Conservation (phyloP, 2,113 vertebrate species). For the Rhabdomys dilectus region DNA sequence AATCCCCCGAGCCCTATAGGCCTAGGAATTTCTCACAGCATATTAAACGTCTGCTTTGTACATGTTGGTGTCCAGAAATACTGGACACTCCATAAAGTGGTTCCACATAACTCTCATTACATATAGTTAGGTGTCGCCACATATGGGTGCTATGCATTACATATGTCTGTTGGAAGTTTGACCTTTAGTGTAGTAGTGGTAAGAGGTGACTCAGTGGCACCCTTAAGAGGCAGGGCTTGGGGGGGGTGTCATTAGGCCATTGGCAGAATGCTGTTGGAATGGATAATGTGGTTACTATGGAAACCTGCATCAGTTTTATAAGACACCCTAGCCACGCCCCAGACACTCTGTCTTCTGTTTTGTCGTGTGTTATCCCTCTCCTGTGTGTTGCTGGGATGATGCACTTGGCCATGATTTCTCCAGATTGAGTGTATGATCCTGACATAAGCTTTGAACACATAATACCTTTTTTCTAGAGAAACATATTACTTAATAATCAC, state of each 20-base stretch:
- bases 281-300: neutral
- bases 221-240: neutral
- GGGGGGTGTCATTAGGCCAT: neutral
- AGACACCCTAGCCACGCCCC: neutral
- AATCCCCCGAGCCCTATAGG: too few species aligned
- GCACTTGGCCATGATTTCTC: neutral
- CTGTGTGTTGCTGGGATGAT: too few species aligned
- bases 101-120: neutral
- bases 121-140: neutral
- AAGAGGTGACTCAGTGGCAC: neutral
- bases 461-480: neutral
- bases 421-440: neutral
- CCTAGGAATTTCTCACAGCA: neutral
- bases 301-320: neutral
- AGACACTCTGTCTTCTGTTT: neutral
- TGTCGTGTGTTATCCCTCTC: neutral
- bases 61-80: neutral
- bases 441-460: neutral
- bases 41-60: neutral
- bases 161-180: neutral
- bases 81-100: neutral
- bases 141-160: neutral
- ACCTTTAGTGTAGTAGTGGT: neutral
- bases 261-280: neutral
- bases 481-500: too few species aligned